Conservation (phyloP, 1,140 invertebrate genomes). For the Scaptomyza graminum region DNA sequence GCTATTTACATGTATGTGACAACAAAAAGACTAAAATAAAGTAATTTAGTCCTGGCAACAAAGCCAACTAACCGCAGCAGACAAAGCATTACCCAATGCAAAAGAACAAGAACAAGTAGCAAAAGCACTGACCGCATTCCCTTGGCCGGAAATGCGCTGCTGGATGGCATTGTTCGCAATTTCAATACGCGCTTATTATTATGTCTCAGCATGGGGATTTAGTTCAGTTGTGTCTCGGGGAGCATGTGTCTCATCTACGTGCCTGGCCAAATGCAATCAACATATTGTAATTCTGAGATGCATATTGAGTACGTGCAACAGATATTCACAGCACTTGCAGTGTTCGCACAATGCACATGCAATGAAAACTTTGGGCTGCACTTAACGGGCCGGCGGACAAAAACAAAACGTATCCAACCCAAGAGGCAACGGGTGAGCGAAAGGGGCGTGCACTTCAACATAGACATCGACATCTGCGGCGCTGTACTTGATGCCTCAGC, state of each 20-base stretch:
- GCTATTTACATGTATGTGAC: not conserved
- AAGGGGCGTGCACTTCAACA: slow-evolving; percentile 40
- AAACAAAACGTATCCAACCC: slow-evolving; percentile 54
- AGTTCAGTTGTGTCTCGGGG: slow-evolving; percentile 16
- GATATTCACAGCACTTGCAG: slow-evolving; percentile 39
- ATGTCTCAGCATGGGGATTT: slow-evolving; percentile 26
- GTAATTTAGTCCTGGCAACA: slow-evolving; percentile 74
- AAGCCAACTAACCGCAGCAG: slow-evolving; percentile 66
- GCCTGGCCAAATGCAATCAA: slow-evolving; percentile 73
- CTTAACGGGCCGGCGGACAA: slow-evolving; percentile 70
- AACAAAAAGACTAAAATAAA: slow-evolving; percentile 43
- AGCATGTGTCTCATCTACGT: slow-evolving; percentile 72
- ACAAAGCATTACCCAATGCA: slow-evolving; percentile 53
- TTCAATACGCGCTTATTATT: slow-evolving; percentile 73
- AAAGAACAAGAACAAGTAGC: not conserved
- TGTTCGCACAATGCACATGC: slow-evolving; percentile 42
- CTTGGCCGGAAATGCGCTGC: slow-evolving; percentile 50
- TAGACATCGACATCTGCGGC: slow-evolving; percentile 35
- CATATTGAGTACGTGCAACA: slow-evolving; percentile 81
- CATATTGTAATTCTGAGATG: slow-evolving; percentile 81
- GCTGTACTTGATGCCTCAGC: slow-evolving; percentile 42
- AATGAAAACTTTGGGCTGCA: slow-evolving; percentile 63
- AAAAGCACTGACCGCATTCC: slow-evolving; percentile 1
- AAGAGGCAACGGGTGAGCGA: not conserved
- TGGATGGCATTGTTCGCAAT: slow-evolving; percentile 63